Percentiles rank a stretch among this genome's conserved stretches.
phyloP scores from a whole-genome alignment of 2,888 invertebrate genomes.

The Xestoiulus laeticollis region DNA sequence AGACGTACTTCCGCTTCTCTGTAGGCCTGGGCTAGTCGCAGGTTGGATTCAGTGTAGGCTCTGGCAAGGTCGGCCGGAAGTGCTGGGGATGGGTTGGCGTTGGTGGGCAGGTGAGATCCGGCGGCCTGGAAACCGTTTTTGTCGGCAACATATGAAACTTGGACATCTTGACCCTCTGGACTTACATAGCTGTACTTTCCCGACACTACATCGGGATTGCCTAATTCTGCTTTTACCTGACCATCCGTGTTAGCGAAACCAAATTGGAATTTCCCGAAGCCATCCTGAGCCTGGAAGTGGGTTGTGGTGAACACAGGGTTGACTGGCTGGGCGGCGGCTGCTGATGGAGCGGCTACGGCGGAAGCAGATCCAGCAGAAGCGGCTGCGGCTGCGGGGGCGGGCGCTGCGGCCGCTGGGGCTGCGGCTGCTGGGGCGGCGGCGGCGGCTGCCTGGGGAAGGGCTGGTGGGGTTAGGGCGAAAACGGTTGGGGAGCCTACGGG shows the following conservation, averaged over 20 bases:
- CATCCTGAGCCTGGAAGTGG: constrained; percentile 65
- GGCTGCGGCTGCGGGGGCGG: background rate
- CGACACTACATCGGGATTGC: constrained; percentile 73
- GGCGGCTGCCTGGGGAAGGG: background rate
- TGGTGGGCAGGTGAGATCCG: constrained; percentile 66
- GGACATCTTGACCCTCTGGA: constrained; percentile 70
- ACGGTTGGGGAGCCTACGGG: constrained; percentile 15
- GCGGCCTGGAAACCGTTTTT: constrained; percentile 79
- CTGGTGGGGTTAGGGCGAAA: constrained; percentile 46
- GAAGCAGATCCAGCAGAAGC: background rate
- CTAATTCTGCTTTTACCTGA: constrained; percentile 77
- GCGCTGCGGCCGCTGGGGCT: background rate
- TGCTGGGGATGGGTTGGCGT: background rate
- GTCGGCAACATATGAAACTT: constrained; percentile 71
- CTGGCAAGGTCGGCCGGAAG: constrained; percentile 50
- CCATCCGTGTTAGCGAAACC: constrained; percentile 76
- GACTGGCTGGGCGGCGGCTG: background rate
- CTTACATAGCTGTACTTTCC: constrained; percentile 77
- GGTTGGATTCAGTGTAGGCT: constrained; percentile 52
- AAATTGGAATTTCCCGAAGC: constrained; percentile 73
- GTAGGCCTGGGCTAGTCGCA: constrained; percentile 52
- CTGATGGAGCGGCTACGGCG: background rate
- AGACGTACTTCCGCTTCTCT: constrained; percentile 49
- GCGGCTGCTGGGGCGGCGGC: constrained; percentile 4
- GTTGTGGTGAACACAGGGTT: constrained; percentile 43